Conservation (phyloP, 2,888 invertebrate species). For the Athalia cordata region DNA sequence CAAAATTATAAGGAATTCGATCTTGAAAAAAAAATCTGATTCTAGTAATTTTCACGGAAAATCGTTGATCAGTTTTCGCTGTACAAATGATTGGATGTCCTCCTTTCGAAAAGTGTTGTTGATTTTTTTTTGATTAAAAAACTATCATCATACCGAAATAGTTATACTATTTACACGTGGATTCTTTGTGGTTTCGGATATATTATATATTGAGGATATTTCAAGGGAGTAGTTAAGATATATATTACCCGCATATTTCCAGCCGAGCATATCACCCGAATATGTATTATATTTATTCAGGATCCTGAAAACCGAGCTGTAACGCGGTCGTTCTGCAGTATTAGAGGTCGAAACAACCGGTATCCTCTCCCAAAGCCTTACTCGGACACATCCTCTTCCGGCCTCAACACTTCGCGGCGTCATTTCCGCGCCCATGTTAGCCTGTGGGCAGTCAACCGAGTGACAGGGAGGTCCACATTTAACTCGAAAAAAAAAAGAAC, state of each 20-base stretch:
- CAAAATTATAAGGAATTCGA: too few species aligned
- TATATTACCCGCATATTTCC: background rate
- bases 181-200: too few species aligned
- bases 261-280: background rate
- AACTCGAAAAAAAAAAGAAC: too few species aligned
- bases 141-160: too few species aligned
- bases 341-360: constrained; percentile 3
- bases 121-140: too few species aligned
- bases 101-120: too few species aligned
- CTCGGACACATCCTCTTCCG: constrained; percentile 1
- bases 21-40: too few species aligned
- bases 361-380: background rate
- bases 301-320: background rate
- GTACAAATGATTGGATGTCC: too few species aligned
- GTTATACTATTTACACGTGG: too few species aligned
- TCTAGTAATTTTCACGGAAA: too few species aligned
- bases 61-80: too few species aligned
- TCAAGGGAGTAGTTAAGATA: too few species aligned
- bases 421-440: background rate
- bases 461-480: background rate
- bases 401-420: background rate
- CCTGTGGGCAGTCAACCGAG: background rate
- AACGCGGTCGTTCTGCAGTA: background rate
- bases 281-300: background rate
- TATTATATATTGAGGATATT: background rate